Evolutionary conservation across 2,113 vertebrate species (phyloP), one percentile per base, ranked within the genome.

Genomic region (Tautogolabrus adspersus): DNA sequence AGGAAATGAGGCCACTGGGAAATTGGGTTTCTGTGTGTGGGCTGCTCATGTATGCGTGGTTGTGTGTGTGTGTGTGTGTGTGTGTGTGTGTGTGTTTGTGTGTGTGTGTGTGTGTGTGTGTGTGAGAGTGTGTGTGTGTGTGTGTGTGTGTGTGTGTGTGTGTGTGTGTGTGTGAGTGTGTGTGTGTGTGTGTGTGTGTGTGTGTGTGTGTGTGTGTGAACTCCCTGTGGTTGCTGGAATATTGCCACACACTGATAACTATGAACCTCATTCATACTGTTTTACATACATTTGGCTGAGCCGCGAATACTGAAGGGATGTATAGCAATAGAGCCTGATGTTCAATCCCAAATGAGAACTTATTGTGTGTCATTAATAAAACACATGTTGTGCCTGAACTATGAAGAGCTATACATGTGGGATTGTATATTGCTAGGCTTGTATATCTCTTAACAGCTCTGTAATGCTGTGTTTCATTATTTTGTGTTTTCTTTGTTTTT

Each of bases 1-100:
- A 79, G 67, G 81, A 89, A 92, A 92, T 71, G 81, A 90, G 84
- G 79, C 90, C 85, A 58, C 79, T 85, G 93, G 87, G 88, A 92
- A 88, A 88, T 82, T 59, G 46, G 79, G 77, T 90, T 75, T 72
- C 71, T 62, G 67, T 71, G 66, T 75, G 55, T 52, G 51, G 58
- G 46, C 72, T 70, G 68, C 22, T 46, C 34, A 4, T 67, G 22
- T 65, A 61, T 49, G 11, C 49, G 15, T 64, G 30, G 66, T 18
- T 65, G 21, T 51, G 49, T 9, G 34, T 22, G 38, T 40, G 22
- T 21, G 23, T 34, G 30, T 62, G 66, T 70, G 66, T 73, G 54
- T 56, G 55, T 54, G 44, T 67, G 22, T 65, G 57, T 47, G 11
- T 54, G 15, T 63, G 37, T 68, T 18, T 65, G 21, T 51, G 49